phyloP scores from a whole-genome alignment of 1,140 invertebrate genomes.

The Megalonaias nervosa region DNA sequence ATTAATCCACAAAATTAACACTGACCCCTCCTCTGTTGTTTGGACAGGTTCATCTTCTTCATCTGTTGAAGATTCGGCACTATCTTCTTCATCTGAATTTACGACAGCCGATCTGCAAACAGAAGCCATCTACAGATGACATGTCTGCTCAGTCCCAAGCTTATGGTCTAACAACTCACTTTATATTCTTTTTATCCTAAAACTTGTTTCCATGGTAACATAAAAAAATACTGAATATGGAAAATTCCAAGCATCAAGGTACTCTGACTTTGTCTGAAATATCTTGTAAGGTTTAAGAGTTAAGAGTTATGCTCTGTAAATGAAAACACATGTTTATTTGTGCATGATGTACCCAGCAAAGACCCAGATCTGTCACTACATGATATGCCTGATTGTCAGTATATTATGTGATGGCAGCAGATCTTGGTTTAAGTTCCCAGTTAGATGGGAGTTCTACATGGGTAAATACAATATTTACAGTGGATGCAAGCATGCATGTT shows the following conservation, averaged over 20 bases:
- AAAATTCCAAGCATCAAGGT: neutral
- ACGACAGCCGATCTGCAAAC: conserved; percentile 61
- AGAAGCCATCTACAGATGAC: neutral
- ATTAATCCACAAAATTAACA: neutral
- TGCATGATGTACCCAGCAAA: neutral
- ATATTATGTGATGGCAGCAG: neutral
- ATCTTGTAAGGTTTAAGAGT: neutral
- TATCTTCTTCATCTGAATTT: conserved; percentile 86
- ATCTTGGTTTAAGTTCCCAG: too few species aligned
- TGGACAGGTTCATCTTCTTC: conserved; percentile 76
- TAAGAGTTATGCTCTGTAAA: neutral
- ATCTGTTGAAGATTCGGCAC: conserved; percentile 91
- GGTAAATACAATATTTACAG: too few species aligned
- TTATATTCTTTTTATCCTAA: too few species aligned
- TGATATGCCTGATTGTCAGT: neutral
- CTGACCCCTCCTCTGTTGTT: conserved; percentile 39
- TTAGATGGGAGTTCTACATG: too few species aligned
- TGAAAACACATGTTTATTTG: neutral
- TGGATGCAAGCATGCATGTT: too few species aligned
- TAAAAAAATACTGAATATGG: too few species aligned
- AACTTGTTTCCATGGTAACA: too few species aligned
- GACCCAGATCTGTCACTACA: too few species aligned
- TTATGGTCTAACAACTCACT: too few species aligned
- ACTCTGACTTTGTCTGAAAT: neutral
- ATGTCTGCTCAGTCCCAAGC: neutral